Percentiles rank a stretch among this genome's conserved stretches.
These are phyloP conservation scores for Chymomyza caudatula DNA, from an alignment of 2,888 invertebrate species.

Conservation along the genomic window DNA sequence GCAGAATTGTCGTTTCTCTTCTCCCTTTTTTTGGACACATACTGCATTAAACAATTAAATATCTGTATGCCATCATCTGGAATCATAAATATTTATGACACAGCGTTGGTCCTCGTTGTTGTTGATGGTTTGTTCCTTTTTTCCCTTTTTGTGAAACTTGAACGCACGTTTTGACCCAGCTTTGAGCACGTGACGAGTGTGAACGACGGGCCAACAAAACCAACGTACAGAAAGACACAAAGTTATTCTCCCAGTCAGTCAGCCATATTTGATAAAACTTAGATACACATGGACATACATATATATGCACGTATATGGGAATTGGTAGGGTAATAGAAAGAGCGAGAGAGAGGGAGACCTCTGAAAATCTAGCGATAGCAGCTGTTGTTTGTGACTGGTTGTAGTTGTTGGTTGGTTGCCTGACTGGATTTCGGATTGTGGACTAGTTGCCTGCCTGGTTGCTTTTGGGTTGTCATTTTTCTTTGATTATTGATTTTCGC, in stretches of 20 bases:
- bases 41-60: not conserved
- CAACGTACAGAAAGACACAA: not conserved
- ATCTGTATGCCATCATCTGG: not conserved
- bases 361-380: constrained; percentile 33
- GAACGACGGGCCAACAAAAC: not conserved
- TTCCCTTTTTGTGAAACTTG: constrained; percentile 7
- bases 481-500: constrained; percentile 63
- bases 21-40: not conserved
- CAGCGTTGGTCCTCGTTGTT: constrained; percentile 43
- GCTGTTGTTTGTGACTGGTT: constrained; percentile 46
- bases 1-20: not conserved
- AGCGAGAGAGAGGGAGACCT: not conserved
- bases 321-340: not conserved
- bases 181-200: constrained; percentile 37
- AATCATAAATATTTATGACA: constrained; percentile 42
- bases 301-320: not conserved
- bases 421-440: not conserved
- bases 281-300: not conserved
- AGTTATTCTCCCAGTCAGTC: constrained; percentile 1
- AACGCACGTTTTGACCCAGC: constrained; percentile 49
- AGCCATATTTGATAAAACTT: constrained; percentile 32
- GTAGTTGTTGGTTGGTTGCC: not conserved
- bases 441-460: not conserved
- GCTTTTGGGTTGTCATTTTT: constrained; percentile 43
- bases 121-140: constrained; percentile 6